Conservation (phyloP, 2,113 vertebrate genomes). For the Otocyon megalotis region DNA sequence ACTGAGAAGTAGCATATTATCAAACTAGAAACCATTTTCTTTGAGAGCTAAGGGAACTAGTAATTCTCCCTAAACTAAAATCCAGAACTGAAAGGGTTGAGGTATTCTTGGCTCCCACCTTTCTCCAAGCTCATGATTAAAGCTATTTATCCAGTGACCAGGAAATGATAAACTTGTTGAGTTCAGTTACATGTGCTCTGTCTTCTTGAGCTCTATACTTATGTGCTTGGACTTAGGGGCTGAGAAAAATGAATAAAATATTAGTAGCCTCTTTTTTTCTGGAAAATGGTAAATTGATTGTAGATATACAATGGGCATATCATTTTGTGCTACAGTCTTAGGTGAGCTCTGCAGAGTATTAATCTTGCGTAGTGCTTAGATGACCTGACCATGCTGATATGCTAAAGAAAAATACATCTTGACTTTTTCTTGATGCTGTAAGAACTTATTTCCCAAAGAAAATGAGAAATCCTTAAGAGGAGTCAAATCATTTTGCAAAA, state of each 20-base stretch:
- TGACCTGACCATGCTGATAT: neutral
- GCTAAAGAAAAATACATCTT: neutral
- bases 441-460: neutral
- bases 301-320: neutral
- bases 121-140: neutral
- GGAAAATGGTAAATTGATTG: neutral
- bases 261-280: neutral
- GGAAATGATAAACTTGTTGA: neutral
- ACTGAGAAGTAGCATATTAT: neutral
- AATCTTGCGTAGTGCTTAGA: neutral
- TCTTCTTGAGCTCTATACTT: neutral
- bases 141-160: neutral
- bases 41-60: neutral
- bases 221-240: neutral
- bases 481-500: neutral
- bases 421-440: neutral
- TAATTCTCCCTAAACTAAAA: neutral
- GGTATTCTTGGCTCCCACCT: neutral
- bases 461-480: neutral
- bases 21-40: neutral
- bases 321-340: neutral
- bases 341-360: neutral
- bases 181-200: accelerated
- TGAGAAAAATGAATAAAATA: neutral
- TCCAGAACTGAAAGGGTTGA: neutral